phyloP scores from a whole-genome alignment of 2,797 vertebrate genomes.

The Rhinichthys osculus region DNA sequence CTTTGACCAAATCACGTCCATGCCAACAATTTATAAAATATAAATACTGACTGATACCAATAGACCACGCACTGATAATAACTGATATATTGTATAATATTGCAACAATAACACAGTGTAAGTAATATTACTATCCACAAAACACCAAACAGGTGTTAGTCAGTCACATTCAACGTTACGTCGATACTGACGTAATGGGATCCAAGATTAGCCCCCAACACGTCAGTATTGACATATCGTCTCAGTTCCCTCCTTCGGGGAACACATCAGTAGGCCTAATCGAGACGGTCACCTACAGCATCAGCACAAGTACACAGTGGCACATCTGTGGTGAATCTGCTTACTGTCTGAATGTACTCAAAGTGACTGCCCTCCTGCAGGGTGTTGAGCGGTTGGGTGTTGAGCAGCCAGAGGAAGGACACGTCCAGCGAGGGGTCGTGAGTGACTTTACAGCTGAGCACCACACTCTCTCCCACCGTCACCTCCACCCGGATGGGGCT shows the following conservation, averaged over 20 bases:
- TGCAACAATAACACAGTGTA: not conserved
- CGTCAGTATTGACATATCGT: not conserved
- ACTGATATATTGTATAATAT: not conserved
- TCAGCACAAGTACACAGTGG: not conserved
- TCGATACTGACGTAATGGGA: not conserved
- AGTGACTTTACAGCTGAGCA: constrained; percentile 92
- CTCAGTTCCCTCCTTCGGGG: not conserved
- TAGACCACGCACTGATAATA: not conserved
- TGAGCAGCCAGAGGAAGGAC: constrained; percentile 91
- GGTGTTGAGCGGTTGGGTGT: constrained; percentile 89
- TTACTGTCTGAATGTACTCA: constrained; percentile 96
- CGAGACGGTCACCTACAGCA: not conserved
- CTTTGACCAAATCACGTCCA: not conserved
- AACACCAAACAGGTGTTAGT: not conserved
- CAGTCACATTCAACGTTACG: not conserved
- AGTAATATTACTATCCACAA: not conserved
- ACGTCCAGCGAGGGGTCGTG: constrained; percentile 91
- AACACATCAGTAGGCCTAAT: not conserved
- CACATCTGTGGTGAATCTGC: constrained; percentile 64
- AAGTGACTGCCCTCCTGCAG: constrained; percentile 92
- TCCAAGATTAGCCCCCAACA: no score
- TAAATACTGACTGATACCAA: not conserved
- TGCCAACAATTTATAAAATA: not conserved
- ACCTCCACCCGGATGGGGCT: constrained; percentile 89
- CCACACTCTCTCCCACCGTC: constrained; percentile 95